Evolutionary conservation across 2,797 vertebrate genomes (phyloP).

Genomic region (Sebastes flavidus): DNA sequence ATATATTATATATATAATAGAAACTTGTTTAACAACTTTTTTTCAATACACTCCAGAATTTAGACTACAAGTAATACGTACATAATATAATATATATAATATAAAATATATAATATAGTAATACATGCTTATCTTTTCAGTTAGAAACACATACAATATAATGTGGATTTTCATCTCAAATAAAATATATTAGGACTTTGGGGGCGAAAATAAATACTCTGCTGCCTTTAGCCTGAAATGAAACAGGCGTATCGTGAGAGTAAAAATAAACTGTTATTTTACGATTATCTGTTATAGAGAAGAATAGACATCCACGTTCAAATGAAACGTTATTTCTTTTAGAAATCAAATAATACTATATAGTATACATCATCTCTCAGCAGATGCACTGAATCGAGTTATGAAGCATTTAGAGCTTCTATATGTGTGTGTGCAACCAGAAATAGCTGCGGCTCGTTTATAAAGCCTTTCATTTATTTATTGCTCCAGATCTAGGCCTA

Average conservation of each 20-base stretch:
- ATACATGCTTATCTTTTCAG: background rate
- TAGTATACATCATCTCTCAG: background rate
- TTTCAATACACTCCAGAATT: background rate
- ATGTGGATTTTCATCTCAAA: too few species aligned
- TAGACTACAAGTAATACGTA: background rate
- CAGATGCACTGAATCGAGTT: background rate
- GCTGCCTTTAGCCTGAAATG: background rate
- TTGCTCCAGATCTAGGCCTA: background rate
- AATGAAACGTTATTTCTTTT: background rate
- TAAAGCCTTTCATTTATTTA: background rate
- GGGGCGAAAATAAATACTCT: background rate
- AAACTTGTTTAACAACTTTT: background rate
- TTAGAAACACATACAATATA: too few species aligned
- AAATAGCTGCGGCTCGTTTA: background rate
- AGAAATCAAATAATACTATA: background rate
- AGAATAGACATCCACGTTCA: background rate
- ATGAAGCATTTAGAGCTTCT: background rate
- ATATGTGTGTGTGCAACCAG: background rate
- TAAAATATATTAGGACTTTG: background rate
- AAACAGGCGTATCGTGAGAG: background rate
- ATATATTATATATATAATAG: too few species aligned
- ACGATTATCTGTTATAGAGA: background rate
- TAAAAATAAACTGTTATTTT: background rate
- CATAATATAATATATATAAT: too few species aligned
- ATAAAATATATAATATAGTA: too few species aligned